A percentile compares a stretch with the other conserved stretches of the same genome.
Conservation (phyloP, 2,797 vertebrate genomes). For the Sarcoramphus papa region DNA sequence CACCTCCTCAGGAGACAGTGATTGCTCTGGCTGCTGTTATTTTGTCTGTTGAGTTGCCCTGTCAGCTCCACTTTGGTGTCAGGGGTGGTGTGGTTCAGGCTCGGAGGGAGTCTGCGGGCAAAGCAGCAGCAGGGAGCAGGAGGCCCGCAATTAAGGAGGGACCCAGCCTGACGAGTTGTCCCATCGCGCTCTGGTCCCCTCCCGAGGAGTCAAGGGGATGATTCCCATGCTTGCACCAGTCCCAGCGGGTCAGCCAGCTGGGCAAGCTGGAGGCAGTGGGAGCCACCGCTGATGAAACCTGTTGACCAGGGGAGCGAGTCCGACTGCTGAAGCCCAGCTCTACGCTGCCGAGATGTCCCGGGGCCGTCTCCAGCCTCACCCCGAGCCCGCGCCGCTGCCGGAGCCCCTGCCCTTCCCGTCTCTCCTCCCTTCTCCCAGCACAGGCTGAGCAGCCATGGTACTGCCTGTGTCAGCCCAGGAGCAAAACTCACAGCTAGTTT, state of each 20-base stretch:
- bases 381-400: accelerated
- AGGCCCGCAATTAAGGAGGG: not conserved
- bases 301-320: not conserved
- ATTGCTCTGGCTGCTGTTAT: not conserved
- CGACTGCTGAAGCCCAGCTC: not conserved
- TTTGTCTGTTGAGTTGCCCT: not conserved
- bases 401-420: not conserved
- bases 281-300: not conserved
- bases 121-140: not conserved
- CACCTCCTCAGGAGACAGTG: not conserved
- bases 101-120: not conserved
- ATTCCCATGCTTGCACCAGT: not conserved
- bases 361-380: not conserved
- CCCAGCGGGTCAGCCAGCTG: not conserved
- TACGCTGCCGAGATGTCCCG: accelerated
- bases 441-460: not conserved
- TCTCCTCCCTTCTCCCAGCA: not conserved
- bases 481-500: not conserved
- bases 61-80: not conserved
- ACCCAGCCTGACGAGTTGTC: not conserved
- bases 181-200: not conserved
- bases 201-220: not conserved
- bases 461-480: not conserved
- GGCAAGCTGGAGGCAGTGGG: not conserved
- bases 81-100: accelerated